These are phyloP conservation scores for Periophthalmodon schlosseri DNA, from an alignment of 2,113 vertebrate species.

Conservation along the genomic window DNA sequence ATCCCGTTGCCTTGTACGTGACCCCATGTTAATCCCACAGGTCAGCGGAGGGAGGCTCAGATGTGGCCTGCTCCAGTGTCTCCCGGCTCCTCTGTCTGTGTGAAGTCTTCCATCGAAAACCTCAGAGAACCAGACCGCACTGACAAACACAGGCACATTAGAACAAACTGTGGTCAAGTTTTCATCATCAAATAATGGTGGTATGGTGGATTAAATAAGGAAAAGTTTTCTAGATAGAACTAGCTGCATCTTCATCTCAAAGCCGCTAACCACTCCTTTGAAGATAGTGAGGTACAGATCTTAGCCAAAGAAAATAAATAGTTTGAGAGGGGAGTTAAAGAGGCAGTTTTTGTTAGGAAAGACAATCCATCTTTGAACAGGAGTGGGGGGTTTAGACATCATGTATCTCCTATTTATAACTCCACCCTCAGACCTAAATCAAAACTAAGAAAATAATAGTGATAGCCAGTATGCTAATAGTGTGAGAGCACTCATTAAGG, in stretches of 20 bases:
- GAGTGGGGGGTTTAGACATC: too few relatives aligned
- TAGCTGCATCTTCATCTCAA: background rate
- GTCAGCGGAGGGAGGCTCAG: conserved; percentile 16
- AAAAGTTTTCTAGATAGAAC: background rate
- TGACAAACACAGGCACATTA: conserved; percentile 9
- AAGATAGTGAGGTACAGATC: too few relatives aligned
- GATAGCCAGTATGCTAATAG: too few relatives aligned
- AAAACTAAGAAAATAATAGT: too few relatives aligned
- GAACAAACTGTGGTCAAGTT: conserved; percentile 12
- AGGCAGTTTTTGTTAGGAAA: too few relatives aligned
- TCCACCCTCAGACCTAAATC: too few relatives aligned
- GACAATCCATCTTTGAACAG: too few relatives aligned
- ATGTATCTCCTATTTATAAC: too few relatives aligned
- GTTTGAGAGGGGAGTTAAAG: too few relatives aligned
- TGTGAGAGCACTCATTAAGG: too few relatives aligned
- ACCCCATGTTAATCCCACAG: conserved; percentile 37
- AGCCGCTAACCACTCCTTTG: too few relatives aligned
- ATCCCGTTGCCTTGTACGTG: conserved; percentile 35
- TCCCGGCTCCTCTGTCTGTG: conserved; percentile 2
- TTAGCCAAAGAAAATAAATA: too few relatives aligned
- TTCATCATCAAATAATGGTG: conserved; percentile 30
- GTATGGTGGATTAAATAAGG: conserved; percentile 23
- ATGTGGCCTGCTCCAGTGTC: conserved; percentile 10
- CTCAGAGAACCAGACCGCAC: conserved; percentile 21
- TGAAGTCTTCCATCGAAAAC: conserved; percentile 18